Conservation (phyloP, 2,888 invertebrate genomes). For the Mesoligia furuncula region DNA sequence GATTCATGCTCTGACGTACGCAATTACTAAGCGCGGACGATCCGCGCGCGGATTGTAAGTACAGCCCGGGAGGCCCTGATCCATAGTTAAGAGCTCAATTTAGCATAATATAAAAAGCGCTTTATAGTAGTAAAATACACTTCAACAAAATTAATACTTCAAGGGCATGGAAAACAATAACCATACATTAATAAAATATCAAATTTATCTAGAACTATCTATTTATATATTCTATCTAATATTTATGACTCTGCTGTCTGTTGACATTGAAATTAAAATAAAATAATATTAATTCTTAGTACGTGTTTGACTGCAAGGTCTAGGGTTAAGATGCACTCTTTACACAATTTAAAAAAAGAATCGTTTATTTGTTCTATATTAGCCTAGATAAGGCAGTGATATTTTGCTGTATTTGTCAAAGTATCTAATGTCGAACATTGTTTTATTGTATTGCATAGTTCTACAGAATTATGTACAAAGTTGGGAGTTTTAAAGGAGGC, state of each 20-base stretch:
- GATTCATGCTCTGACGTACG: background rate
- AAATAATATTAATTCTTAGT: conserved; percentile 36
- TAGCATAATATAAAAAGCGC: conserved; percentile 22
- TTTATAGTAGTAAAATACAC: conserved; percentile 49
- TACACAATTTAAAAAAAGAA: conserved; percentile 17
- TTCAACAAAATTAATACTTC: conserved; percentile 71
- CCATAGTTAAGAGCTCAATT: conserved; percentile 1
- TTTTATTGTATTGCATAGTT: conserved; percentile 7
- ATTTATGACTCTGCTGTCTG: conserved; percentile 63
- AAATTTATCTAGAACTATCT: conserved; percentile 64
- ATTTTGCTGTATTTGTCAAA: conserved; percentile 23
- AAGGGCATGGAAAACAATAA: conserved; percentile 61
- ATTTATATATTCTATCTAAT: conserved; percentile 61
- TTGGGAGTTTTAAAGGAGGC: background rate
- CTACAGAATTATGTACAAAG: background rate
- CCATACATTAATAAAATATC: conserved; percentile 63
- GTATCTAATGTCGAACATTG: background rate
- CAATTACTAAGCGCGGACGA: background rate
- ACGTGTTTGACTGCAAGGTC: conserved; percentile 43
- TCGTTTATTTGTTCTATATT: conserved; percentile 18
- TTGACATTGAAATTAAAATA: conserved; percentile 58
- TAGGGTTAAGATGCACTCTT: conserved; percentile 13
- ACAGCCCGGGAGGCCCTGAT: background rate
- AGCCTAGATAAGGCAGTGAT: conserved; percentile 57
- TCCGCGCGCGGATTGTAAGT: background rate